Base-by-base conservation (phyloP, 2,888 invertebrate genomes). In the Aquatica leii region DNA sequence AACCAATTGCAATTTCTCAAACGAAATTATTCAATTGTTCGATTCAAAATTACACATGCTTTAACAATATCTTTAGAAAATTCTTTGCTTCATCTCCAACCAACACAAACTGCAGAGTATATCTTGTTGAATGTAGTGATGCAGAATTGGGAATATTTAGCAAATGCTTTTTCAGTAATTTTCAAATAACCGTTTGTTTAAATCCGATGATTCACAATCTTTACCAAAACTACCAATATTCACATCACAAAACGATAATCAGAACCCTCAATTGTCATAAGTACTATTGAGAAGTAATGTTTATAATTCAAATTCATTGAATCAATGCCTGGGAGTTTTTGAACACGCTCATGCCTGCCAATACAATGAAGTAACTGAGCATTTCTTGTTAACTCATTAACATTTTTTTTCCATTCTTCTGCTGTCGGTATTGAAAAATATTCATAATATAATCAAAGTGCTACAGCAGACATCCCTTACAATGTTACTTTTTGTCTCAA, bases 281-380 rank as follows among this genome's bases (percentile, higher is more conserved):
- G 60, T 5, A 74, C 71, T 51, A 69, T 69, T 14, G 74, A 74
- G 54, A 72, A 69, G 53, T 62, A 69, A 6, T 12, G 14, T 60
- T 74, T 74, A 50, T 67, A 76, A 59, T 73, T 74, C 49, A 52
- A 72, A 63, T 72, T 67, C n/a, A 31, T 41, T 34, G 68, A 71
- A 48, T 69, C 72, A 21, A 62, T 63, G 54, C 72, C 68, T 41
- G 68, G 62, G 41, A 68, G 50, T 65, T 72, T 70, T 48, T 74
- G 62, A 46, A 74, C 72, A 52, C 70, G 43, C 12, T 71, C 59
- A 58, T 74, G 74, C 53, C 71, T 73, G 11, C 74, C 74, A 20
- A 73, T 48, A 57, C 73, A 74, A 56, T 74, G 72, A 11, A 72
- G 71, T 72, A 57, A 43, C 8, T 17, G 43, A 3, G 2, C 11